A percentile compares a stretch with the other conserved stretches of the same genome.
phyloP scores from a whole-genome alignment of 35 echinoderm and acorn worm species.

The Holothuria glaberrima region DNA sequence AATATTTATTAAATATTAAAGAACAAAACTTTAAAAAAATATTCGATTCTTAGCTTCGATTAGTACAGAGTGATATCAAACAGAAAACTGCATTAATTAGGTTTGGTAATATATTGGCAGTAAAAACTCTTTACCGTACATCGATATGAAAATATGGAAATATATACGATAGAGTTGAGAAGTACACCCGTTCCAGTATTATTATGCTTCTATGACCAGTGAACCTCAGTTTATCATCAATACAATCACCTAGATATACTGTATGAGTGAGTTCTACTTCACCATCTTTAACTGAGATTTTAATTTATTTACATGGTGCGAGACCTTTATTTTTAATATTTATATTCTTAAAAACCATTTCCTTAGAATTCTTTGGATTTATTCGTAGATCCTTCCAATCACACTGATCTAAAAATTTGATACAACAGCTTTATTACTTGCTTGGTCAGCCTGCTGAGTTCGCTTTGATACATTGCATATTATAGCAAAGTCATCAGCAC shows the following conservation, averaged over 20 bases:
- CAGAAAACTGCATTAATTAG: too few species aligned
- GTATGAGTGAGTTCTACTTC: constrained; percentile 6
- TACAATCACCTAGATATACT: constrained; percentile 20
- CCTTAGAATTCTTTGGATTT: constrained; percentile 29
- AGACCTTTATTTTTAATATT: constrained; percentile 15
- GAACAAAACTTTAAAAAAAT: constrained; percentile 26
- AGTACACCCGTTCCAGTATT: constrained; percentile 31
- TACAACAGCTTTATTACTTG: too few species aligned
- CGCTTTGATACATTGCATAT: not conserved
- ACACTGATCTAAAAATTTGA: constrained; percentile 17
- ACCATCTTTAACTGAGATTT: not conserved
- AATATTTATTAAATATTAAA: not conserved
- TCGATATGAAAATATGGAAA: constrained; percentile 9
- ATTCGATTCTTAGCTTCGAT: too few species aligned
- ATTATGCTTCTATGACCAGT: not conserved
- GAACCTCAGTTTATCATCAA: constrained; percentile 37
- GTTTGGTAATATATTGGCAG: too few species aligned
- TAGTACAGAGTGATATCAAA: too few species aligned
- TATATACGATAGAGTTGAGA: constrained; percentile 27
- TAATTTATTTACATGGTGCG: not conserved
- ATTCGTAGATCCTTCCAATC: constrained; percentile 16
- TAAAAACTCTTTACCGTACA: too few species aligned
- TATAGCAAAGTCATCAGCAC: not conserved
- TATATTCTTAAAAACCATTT: constrained; percentile 34
- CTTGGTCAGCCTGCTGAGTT: not conserved